Percentiles rank a stretch among this genome's conserved stretches.
phyloP scores from a whole-genome alignment of 2,888 invertebrate species.

The Temnothorax ravouxi region DNA sequence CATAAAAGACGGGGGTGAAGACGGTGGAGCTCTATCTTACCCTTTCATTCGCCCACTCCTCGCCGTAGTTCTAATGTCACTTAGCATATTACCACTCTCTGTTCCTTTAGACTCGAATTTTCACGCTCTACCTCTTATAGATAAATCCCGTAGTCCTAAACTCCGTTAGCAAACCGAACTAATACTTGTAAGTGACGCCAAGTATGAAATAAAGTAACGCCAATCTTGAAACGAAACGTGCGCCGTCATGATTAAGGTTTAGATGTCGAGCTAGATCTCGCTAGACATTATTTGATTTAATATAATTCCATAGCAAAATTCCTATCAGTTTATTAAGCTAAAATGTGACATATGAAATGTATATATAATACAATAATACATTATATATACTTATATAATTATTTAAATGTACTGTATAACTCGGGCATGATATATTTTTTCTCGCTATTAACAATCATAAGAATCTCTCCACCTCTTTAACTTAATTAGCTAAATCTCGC shows the following conservation, averaged over 20 bases:
- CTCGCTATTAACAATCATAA: not conserved
- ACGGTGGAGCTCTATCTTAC: conserved; percentile 71
- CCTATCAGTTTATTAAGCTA: conserved; percentile 5
- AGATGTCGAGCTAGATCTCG: not conserved
- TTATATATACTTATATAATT: not conserved
- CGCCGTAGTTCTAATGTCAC: conserved; percentile 59
- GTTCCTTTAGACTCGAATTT: conserved; percentile 48
- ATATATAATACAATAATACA: not conserved
- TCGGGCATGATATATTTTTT: not conserved
- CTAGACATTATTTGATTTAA: conserved; percentile 14
- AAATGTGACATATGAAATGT: not conserved
- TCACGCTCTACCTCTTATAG: conserved; percentile 45
- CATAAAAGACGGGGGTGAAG: conserved; percentile 64
- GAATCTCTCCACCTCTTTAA: not conserved
- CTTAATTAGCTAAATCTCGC: conserved; percentile 5
- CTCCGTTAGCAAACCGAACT: conserved; percentile 14
- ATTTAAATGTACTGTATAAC: not conserved
- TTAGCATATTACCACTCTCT: conserved; percentile 60
- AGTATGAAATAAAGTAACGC: conserved; percentile 34
- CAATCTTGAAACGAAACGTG: not conserved
- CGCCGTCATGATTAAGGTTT: conserved; percentile 4
- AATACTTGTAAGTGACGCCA: not conserved
- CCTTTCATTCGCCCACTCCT: conserved; percentile 64
- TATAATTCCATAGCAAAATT: not conserved
- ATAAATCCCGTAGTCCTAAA: conserved; percentile 37